Percentiles rank a stretch among this genome's conserved stretches.
These are phyloP conservation scores for Leptosomus discolor DNA, from an alignment of 2,113 vertebrate genomes.

Conservation along the genomic window DNA sequence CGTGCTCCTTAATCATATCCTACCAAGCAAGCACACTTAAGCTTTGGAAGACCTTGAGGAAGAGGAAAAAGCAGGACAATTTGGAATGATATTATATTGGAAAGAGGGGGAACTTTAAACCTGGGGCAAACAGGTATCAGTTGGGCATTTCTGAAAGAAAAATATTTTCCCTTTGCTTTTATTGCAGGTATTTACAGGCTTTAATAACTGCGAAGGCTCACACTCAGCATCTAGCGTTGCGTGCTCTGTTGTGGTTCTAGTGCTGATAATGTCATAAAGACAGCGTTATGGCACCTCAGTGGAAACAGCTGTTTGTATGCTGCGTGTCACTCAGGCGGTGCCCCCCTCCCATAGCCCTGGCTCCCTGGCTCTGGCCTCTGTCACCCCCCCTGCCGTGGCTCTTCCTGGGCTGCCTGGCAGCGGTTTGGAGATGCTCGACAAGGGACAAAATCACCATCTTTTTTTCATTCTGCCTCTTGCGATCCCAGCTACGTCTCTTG, in stretches of 20 bases:
- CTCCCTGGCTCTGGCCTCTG: neutral
- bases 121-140: neutral
- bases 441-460: neutral
- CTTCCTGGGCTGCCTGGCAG: neutral
- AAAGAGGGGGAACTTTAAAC: neutral
- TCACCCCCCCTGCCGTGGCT: fast-evolving
- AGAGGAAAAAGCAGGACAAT: neutral
- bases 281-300: neutral
- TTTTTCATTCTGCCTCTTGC: neutral
- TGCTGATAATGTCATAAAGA: neutral
- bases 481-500: neutral
- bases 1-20: neutral
- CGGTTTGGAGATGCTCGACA: neutral
- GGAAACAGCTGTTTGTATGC: neutral
- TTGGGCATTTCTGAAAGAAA: neutral
- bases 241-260: neutral
- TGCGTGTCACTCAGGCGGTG: neutral
- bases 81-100: neutral
- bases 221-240: neutral
- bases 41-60: neutral
- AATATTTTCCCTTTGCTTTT: neutral
- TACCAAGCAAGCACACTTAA: neutral
- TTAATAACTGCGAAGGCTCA: conserved; percentile 10
- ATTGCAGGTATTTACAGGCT: neutral
- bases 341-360: neutral